Conservation (phyloP, 2,797 vertebrate genomes). For the Falco columbarius region DNA sequence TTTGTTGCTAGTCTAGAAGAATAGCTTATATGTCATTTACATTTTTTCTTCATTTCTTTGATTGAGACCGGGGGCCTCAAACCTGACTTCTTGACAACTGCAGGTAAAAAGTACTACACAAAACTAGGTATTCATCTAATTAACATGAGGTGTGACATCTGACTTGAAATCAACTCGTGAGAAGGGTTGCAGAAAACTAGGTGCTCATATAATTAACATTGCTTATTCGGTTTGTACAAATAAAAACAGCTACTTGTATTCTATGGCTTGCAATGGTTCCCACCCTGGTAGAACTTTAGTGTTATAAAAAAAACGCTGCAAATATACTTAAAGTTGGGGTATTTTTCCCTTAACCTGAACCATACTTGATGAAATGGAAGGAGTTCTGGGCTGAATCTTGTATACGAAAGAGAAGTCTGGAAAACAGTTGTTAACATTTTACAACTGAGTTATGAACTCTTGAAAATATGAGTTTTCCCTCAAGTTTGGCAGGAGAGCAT, state of each 20-base stretch:
- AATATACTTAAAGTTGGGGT: background rate
- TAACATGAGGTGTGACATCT: background rate
- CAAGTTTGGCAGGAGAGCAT: background rate
- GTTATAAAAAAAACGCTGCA: background rate
- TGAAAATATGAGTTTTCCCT: background rate
- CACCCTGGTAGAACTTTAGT: background rate
- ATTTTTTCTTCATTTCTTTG: background rate
- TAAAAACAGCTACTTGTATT: background rate
- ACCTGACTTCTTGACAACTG: background rate
- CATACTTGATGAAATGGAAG: background rate
- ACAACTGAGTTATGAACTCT: background rate
- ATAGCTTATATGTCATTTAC: background rate
- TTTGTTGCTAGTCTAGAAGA: background rate
- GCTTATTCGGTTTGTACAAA: background rate
- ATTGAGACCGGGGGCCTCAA: background rate
- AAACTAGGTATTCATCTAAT: background rate
- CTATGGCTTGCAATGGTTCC: background rate
- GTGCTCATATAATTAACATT: background rate
- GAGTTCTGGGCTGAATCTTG: background rate
- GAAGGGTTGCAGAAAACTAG: background rate
- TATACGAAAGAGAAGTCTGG: background rate
- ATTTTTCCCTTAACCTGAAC: background rate
- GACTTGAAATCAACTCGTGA: background rate
- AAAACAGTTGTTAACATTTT: slow-evolving; percentile 9
- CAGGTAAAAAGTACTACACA: background rate